Evolutionary conservation across 2,888 invertebrate species (phyloP).

Genomic region (Thereva nobilitata): DNA sequence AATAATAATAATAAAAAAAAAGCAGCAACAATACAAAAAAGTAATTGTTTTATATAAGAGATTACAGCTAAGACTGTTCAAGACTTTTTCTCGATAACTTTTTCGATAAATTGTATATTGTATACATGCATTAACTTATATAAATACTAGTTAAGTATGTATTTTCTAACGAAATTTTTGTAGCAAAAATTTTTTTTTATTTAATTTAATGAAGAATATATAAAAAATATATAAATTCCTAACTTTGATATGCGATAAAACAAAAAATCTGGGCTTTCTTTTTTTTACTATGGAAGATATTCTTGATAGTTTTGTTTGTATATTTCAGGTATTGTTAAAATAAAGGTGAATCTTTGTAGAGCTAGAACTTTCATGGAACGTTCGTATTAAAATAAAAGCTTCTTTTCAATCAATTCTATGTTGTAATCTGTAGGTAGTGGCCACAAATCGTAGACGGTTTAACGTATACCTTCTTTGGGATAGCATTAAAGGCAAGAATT

Average conservation of each 20-base stretch:
- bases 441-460: too few relatives aligned
- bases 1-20: neutral
- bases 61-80: conserved; percentile 33
- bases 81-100: conserved; percentile 26
- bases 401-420: too few relatives aligned
- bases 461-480: too few relatives aligned
- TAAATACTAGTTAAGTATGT: conserved; percentile 37
- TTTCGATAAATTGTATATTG: conserved; percentile 29
- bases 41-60: conserved; percentile 16
- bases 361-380: too few relatives aligned
- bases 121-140: conserved; percentile 37
- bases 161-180: conserved; percentile 41
- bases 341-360: too few relatives aligned
- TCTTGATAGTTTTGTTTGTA: too few relatives aligned
- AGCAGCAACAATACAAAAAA: conserved; percentile 6
- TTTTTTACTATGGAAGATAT: too few relatives aligned
- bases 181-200: conserved; percentile 36
- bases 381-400: too few relatives aligned
- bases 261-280: too few relatives aligned
- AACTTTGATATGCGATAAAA: conserved; percentile 36
- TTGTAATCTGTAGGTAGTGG: too few relatives aligned
- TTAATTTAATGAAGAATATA: conserved; percentile 34
- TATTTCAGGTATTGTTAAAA: too few relatives aligned
- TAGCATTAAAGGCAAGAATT: too few relatives aligned
- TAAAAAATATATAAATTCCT: conserved; percentile 29